Conservation (phyloP, 2,113 vertebrate species). For the Lathamus discolor region DNA sequence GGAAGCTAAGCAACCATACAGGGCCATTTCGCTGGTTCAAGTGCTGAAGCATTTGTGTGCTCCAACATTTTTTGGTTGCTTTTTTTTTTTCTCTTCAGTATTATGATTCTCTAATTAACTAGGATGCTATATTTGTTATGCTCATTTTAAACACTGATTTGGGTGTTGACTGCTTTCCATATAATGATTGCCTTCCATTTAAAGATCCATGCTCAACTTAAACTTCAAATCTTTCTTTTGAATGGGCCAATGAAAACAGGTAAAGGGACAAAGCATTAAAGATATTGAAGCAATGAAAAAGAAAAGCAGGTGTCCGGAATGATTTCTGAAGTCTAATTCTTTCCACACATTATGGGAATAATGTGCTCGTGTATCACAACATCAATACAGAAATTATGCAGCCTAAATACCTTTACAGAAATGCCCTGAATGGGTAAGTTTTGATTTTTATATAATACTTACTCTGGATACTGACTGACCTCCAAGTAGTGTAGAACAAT, state of each 20-base stretch:
- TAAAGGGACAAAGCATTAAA: not conserved
- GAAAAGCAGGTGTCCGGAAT: not conserved
- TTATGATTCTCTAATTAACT: not conserved
- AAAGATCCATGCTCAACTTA: not conserved
- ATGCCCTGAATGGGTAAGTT: not conserved
- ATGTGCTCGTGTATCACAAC: not conserved
- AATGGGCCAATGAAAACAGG: fast-evolving
- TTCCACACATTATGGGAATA: not conserved
- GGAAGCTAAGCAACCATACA: not conserved
- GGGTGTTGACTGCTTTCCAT: not conserved
- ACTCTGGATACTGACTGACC: fast-evolving
- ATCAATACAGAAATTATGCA: not conserved
- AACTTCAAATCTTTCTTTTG: not conserved
- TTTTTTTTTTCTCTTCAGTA: not conserved
- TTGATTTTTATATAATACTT: not conserved
- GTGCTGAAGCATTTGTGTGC: not conserved
- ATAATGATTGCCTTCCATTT: not conserved
- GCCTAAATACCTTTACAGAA: not conserved
- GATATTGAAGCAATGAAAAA: not conserved
- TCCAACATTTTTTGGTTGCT: not conserved
- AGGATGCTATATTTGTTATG: not conserved
- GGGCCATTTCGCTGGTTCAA: not conserved
- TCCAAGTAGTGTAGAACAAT: not conserved
- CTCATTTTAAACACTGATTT: not conserved
- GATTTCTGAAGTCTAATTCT: not conserved